Evolutionary conservation across 2,797 vertebrate genomes (phyloP), one percentile per base, ranked within the genome.

Genomic region (Enteromius radiatus): DNA sequence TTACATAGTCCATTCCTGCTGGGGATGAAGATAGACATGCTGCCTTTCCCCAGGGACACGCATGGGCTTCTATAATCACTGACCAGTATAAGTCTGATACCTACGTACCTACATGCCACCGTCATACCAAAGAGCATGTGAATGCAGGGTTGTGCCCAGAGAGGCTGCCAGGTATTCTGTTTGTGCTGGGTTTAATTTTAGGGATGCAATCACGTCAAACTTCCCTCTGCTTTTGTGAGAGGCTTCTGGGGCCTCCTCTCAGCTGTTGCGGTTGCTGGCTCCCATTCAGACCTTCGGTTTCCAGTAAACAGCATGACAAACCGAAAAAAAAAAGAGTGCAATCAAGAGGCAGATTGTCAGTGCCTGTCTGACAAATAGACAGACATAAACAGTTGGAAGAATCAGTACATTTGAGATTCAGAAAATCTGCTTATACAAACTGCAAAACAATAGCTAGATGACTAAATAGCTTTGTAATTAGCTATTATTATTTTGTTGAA

Each of bases 121-220:
- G 2, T 38, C 74, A 85, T 76, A 82, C 81, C 65, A 80, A 26
- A 86, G 81, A 86, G 80, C 83, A 87, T 69, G 81, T 75, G 78
- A 79, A 89, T 80, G 67, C n/a, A 59, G 64, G 52, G 61, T 63
- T 33, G 59, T 45, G 61, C 59, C 76, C 81, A 80, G 76, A 80
- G 84, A 47, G 36, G 49, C 73, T 85, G 88, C 81, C 88, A 89
- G 84, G 86, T 85, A 86, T 86, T 85, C 77, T 75, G 73, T 83
- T 83, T 87, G 84, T 84, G 69, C 84, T 82, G 11, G 68, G 73
- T 85, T 89, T 88, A 87, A 89, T 86, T 88, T 88, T 89, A 89
- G 88, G 73, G 85, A 83, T 77, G 73, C 59, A 69, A 63, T 80
- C 85, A 75, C 26, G 41, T 86, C 81, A 84, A 81, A 69, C 82